phyloP scores from a whole-genome alignment of 1,140 invertebrate genomes.

The Nixonia krombeini region DNA sequence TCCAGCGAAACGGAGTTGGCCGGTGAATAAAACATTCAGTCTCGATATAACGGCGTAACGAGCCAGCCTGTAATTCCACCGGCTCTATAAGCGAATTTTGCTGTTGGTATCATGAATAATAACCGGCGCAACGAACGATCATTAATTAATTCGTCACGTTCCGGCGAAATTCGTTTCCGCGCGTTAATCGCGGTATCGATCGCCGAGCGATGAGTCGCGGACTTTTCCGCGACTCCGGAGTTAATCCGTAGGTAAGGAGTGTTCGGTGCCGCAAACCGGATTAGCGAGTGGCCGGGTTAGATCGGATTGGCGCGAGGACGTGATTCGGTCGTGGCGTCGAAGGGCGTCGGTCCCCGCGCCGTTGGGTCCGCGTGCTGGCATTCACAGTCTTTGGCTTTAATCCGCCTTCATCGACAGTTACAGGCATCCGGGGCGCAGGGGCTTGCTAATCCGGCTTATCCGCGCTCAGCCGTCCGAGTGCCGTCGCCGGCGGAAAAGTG shows the following conservation, averaged over 20 bases:
- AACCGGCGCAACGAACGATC: constrained; percentile 26
- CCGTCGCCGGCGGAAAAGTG: constrained; percentile 26
- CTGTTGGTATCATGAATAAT: constrained; percentile 35
- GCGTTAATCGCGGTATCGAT: constrained; percentile 10
- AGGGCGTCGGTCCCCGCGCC: constrained; percentile 23
- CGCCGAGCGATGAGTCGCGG: constrained; percentile 5
- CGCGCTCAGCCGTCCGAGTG: constrained; percentile 50
- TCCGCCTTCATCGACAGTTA: constrained; percentile 52
- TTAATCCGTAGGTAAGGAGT: constrained; percentile 42
- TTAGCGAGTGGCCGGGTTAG: constrained; percentile 39
- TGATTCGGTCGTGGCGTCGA: constrained; percentile 30
- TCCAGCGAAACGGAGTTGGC: constrained; percentile 43
- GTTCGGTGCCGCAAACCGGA: constrained; percentile 31
- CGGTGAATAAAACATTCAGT: constrained; percentile 45
- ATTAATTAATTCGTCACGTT: constrained; percentile 28
- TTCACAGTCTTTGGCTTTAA: too few relatives aligned
- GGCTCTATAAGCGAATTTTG: constrained; percentile 36
- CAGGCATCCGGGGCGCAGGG: constrained; percentile 41
- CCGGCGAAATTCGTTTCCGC: constrained; percentile 15
- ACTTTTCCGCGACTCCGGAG: constrained; percentile 10
- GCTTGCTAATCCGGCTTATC: constrained; percentile 55
- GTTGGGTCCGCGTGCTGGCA: too few relatives aligned
- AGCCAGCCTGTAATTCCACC: constrained; percentile 34
- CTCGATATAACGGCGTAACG: constrained; percentile 39
- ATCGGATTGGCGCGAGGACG: constrained; percentile 21